Percentiles rank a stretch among this genome's conserved stretches.
Evolutionary conservation across 2,797 vertebrate species (phyloP).

Genomic region (Enteromius treurensis): DNA sequence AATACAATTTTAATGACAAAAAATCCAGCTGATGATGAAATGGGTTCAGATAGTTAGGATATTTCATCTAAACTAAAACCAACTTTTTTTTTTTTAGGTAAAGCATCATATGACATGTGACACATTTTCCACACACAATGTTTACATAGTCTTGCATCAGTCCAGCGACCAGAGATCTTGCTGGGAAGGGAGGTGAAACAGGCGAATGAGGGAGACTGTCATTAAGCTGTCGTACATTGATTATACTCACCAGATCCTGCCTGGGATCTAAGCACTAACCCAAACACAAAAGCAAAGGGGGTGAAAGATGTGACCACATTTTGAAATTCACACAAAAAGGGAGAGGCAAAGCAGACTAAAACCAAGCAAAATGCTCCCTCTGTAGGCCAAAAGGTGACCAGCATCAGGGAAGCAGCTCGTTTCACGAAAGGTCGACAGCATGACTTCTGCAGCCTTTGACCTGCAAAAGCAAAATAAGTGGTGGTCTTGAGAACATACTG

Average conservation of each 20-base stretch:
- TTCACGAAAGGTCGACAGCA: background rate
- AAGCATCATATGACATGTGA: constrained; percentile 4
- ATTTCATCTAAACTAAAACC: background rate
- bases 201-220: constrained; percentile 65
- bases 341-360: constrained; percentile 21
- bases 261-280: constrained; percentile 48
- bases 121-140: background rate
- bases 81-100: background rate
- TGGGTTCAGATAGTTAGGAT: background rate
- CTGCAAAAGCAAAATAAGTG: background rate
- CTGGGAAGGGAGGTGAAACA: constrained; percentile 2
- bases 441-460: constrained; percentile 11
- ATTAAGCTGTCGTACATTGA: constrained; percentile 64
- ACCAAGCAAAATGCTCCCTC: constrained; percentile 75
- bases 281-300: constrained; percentile 41
- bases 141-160: constrained; percentile 19
- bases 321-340: constrained; percentile 42
- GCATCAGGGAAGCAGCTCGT: background rate
- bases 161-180: constrained; percentile 9
- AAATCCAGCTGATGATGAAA: background rate
- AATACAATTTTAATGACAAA: background rate
- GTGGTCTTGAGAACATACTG: constrained; percentile 28
- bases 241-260: constrained; percentile 55
- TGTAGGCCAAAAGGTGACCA: constrained; percentile 63
- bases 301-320: constrained; percentile 43